Percentiles rank a stretch among this genome's conserved stretches.
phyloP scores from a whole-genome alignment of 2,797 vertebrate species.

The Poeciliopsis presidionis region DNA sequence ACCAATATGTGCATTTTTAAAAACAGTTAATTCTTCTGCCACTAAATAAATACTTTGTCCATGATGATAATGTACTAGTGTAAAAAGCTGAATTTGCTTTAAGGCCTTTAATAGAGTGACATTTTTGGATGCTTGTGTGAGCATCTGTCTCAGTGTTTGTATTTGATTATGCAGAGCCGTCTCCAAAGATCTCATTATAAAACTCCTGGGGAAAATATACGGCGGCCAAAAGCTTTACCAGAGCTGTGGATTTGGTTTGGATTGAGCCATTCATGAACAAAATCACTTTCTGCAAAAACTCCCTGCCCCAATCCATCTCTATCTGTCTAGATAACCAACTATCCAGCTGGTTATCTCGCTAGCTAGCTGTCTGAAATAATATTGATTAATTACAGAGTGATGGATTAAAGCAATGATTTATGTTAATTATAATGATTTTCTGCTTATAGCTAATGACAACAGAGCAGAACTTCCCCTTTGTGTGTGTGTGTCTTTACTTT shows the following conservation, averaged over 20 bases:
- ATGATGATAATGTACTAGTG: neutral
- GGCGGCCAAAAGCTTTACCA: slow-evolving; percentile 12
- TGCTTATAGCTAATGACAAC: neutral
- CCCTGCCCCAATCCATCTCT: neutral
- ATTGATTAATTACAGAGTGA: no score
- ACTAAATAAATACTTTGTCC: neutral
- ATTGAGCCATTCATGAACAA: slow-evolving; percentile 5
- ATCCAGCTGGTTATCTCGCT: no score
- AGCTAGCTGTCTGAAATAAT: no score
- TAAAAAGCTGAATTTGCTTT: neutral
- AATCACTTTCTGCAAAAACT: slow-evolving; percentile 1
- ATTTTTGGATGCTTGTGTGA: neutral
- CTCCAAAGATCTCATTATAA: slow-evolving; percentile 50
- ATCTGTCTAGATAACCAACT: no score
- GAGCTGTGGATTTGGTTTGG: slow-evolving; percentile 8
- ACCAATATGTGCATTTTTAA: neutral
- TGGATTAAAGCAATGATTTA: neutral
- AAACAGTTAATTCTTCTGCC: neutral
- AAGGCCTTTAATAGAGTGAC: neutral
- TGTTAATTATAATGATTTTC: neutral
- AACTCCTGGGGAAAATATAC: slow-evolving; percentile 2
- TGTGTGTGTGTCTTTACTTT: neutral
- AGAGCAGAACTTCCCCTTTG: neutral
- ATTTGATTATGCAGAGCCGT: slow-evolving; percentile 47
- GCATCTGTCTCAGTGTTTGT: slow-evolving; percentile 15